Evolutionary conservation across 2,888 invertebrate genomes (phyloP).

Genomic region (Celastrina argiolus): DNA sequence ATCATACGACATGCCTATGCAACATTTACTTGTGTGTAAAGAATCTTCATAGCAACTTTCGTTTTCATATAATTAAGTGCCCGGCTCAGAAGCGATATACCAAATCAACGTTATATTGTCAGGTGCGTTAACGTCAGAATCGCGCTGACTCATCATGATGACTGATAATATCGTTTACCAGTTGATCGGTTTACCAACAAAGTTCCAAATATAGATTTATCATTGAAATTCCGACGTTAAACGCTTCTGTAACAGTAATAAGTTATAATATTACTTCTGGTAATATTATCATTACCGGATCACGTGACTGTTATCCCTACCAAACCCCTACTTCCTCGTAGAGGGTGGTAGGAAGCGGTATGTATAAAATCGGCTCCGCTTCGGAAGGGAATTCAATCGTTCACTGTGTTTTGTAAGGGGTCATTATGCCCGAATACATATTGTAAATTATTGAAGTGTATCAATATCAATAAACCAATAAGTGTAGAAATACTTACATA

Average conservation of each 20-base stretch:
- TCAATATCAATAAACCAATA: no score
- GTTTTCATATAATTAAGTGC: neutral
- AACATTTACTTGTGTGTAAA: neutral
- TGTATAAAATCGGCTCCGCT: no score
- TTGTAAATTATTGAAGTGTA: no score
- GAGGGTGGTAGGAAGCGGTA: no score
- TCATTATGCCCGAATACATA: no score
- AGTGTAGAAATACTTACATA: no score
- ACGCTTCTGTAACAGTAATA: neutral
- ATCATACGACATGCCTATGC: neutral
- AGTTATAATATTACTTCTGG: no score
- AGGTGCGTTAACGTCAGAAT: neutral
- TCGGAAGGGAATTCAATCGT: no score
- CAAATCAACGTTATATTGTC: slow-evolving; percentile 4
- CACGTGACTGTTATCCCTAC: no score
- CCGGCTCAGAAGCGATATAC: neutral
- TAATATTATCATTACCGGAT: no score
- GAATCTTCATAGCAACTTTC: neutral
- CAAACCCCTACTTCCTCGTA: no score
- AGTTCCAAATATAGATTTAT: neutral
- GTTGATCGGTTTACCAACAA: slow-evolving; percentile 8
- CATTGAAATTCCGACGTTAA: neutral
- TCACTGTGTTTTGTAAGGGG: no score
- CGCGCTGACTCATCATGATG: slow-evolving; percentile 1
- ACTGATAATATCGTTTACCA: slow-evolving; percentile 7